Percentiles rank a stretch among this genome's conserved stretches.
phyloP scores from a whole-genome alignment of 2,113 vertebrate species.

The Fregetta grallaria region DNA sequence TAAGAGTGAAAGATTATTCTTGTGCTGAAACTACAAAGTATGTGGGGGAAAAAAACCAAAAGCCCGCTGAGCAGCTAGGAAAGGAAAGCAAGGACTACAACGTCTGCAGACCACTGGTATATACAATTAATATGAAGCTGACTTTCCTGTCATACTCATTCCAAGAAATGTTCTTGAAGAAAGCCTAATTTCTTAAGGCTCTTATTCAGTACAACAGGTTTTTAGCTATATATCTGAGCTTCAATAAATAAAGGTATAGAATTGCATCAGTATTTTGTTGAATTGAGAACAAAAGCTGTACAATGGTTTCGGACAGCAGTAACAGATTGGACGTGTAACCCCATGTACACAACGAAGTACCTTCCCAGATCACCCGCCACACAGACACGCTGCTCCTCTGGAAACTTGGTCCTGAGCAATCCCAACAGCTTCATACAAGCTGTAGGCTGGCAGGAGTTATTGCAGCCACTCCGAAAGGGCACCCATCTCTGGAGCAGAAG shows the following conservation, averaged over 20 bases:
- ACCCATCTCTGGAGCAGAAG: neutral
- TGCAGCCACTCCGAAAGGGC: neutral
- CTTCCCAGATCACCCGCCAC: neutral
- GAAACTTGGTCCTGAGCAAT: neutral
- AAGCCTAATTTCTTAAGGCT: neutral
- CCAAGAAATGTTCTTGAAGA: neutral
- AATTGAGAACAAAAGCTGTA: neutral
- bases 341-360: neutral
- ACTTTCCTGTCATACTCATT: neutral
- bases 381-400: neutral
- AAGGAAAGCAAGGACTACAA: neutral
- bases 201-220: neutral
- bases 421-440: neutral
- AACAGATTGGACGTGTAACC: neutral
- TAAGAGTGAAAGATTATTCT: neutral
- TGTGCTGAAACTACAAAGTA: neutral
- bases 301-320: accelerated
- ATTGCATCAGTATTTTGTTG: neutral
- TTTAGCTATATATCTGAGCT: neutral
- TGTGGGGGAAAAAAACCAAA: neutral
- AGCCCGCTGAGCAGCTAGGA: neutral
- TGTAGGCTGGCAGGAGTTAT: neutral
- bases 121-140: neutral
- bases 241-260: neutral
- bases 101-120: neutral